phyloP scores from a whole-genome alignment of 2,113 vertebrate species.

The Puffinus mauretanicus region DNA sequence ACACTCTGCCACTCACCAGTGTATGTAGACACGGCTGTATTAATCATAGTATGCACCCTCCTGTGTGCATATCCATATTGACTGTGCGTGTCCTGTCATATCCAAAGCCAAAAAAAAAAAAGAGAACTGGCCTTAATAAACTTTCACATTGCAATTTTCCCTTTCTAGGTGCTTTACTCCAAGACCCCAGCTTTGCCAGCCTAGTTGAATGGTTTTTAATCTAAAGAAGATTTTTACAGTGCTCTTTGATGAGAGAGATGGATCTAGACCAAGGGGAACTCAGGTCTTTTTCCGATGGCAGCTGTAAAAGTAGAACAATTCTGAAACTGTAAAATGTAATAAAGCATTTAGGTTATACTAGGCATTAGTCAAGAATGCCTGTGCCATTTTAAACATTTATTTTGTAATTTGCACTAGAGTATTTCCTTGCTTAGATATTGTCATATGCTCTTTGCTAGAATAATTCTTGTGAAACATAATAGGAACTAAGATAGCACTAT shows the following conservation, averaged over 20 bases:
- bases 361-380: background rate
- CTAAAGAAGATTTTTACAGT: background rate
- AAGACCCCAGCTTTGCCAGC: background rate
- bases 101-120: background rate
- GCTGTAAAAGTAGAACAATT: background rate
- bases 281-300: background rate
- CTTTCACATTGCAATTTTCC: background rate
- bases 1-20: background rate
- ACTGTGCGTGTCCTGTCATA: accelerated
- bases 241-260: background rate
- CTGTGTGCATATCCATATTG: background rate
- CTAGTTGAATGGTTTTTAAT: background rate
- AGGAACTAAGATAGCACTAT: background rate
- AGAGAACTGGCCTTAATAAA: background rate
- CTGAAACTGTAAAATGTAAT: background rate
- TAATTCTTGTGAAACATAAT: background rate
- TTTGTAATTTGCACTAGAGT: background rate
- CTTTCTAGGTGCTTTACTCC: background rate
- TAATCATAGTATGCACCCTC: background rate
- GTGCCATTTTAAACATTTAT: background rate
- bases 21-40: background rate
- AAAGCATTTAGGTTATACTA: background rate
- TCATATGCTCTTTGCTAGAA: background rate
- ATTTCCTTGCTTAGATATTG: background rate
- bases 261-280: background rate